Conservation (phyloP, 2,113 vertebrate genomes). For the Shinisaurus crocodilurus region DNA sequence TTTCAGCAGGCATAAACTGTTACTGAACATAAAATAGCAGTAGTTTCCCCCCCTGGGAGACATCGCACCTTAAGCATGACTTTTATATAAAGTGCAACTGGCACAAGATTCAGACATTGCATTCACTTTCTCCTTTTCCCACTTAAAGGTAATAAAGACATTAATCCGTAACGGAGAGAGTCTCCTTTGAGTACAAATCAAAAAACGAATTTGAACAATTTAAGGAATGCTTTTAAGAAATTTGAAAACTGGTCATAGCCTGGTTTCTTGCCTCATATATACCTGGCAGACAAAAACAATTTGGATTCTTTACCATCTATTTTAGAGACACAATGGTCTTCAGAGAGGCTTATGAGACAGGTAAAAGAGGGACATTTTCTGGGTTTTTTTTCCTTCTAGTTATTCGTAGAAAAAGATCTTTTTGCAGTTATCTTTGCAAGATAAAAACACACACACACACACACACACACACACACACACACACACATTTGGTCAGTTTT, state of each 20-base stretch:
- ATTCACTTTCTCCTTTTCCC: not conserved
- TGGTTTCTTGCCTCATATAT: not conserved
- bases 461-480: conserved; percentile 20
- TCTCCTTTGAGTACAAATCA: not conserved
- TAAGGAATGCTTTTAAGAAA: not conserved
- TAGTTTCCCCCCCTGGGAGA: not conserved
- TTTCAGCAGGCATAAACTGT: not conserved
- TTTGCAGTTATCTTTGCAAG: conserved; percentile 68
- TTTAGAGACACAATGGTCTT: conserved; percentile 47
- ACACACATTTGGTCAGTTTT: conserved; percentile 71
- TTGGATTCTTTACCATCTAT: not conserved
- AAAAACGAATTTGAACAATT: conserved; percentile 10
- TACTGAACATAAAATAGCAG: not conserved
- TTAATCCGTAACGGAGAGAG: not conserved
- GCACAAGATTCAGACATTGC: not conserved
- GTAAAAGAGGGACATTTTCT: conserved; percentile 53
- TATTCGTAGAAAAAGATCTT: conserved; percentile 63
- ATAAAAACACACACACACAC: conserved; percentile 36
- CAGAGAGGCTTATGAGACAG: conserved; percentile 34
- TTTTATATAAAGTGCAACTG: conserved; percentile 5
- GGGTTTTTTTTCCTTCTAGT: conserved; percentile 67
- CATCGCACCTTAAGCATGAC: not conserved
- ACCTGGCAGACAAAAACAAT: not conserved
- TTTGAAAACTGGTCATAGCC: not conserved
- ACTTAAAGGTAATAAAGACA: conserved; percentile 1